Evolutionary conservation across 2,888 invertebrate species (phyloP).

Genomic region (Vannuccia rotundouncinata): DNA sequence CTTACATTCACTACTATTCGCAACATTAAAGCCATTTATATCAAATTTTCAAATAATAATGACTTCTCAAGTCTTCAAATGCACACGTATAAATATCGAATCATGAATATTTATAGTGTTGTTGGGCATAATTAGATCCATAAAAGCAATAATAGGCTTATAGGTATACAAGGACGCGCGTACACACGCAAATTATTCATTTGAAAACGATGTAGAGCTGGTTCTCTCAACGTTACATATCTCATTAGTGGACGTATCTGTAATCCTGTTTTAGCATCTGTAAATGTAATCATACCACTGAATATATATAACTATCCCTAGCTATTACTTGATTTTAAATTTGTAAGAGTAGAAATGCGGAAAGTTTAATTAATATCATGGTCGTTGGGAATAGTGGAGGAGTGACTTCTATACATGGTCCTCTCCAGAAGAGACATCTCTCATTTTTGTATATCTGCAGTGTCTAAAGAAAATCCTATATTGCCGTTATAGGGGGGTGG

Average conservation of each 20-base stretch:
- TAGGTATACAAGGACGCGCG: not conserved
- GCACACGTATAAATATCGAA: not conserved
- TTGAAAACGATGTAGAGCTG: not conserved
- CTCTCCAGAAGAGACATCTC: not conserved
- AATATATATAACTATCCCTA: too few species aligned
- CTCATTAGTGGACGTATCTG: constrained; percentile 1
- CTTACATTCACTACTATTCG: not conserved
- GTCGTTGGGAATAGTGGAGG: not conserved
- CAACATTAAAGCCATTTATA: not conserved
- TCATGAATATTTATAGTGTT: not conserved
- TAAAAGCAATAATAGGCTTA: not conserved
- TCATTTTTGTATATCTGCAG: not conserved
- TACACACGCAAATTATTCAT: not conserved
- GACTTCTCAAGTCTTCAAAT: not conserved
- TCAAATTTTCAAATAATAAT: not conserved
- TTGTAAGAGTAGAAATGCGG: not conserved
- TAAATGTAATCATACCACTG: not conserved
- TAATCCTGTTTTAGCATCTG: not conserved
- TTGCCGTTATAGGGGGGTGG: not conserved
- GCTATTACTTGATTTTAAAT: not conserved
- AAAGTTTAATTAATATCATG: not conserved
- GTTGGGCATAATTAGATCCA: not conserved
- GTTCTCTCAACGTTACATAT: not conserved
- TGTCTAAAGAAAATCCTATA: not conserved
- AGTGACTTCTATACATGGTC: not conserved